A percentile compares a stretch with the other conserved stretches of the same genome.
Evolutionary conservation across 2,888 invertebrate species (phyloP).

Genomic region (Sycophila texana): DNA sequence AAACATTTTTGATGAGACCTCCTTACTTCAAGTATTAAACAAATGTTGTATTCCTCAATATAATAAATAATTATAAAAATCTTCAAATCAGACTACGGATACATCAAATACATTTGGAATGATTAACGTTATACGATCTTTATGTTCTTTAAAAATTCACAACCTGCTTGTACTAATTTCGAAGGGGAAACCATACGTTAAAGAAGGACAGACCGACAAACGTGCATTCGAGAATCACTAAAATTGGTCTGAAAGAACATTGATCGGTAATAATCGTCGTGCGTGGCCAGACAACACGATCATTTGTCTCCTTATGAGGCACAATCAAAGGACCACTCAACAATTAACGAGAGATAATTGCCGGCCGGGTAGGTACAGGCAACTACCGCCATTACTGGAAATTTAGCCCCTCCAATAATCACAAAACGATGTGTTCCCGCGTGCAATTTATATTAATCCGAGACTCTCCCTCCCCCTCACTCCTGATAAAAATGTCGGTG

Average conservation of each 20-base stretch:
- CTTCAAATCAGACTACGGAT: too few relatives aligned
- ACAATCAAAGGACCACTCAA: slow-evolving; percentile 6
- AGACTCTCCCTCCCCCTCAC: not conserved
- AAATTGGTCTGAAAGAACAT: not conserved
- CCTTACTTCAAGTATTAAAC: too few relatives aligned
- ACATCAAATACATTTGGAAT: too few relatives aligned
- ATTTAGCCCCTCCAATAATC: slow-evolving; percentile 12
- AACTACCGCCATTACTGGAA: not conserved
- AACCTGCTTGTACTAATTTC: too few relatives aligned
- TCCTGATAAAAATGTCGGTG: not conserved
- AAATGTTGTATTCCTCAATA: too few relatives aligned
- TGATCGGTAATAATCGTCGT: not conserved
- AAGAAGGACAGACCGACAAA: too few relatives aligned
- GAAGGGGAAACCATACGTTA: too few relatives aligned
- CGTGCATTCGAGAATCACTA: not conserved
- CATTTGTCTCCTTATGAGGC: slow-evolving; percentile 5
- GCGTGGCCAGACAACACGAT: not conserved
- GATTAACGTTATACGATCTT: too few relatives aligned
- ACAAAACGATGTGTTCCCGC: not conserved
- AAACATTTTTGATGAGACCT: too few relatives aligned
- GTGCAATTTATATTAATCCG: not conserved
- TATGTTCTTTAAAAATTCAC: not conserved
- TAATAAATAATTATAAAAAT: too few relatives aligned
- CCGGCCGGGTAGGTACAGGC: not conserved
- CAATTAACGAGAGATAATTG: slow-evolving; percentile 13